phyloP scores from a whole-genome alignment of 2,888 invertebrate genomes.

The Xanthia icteritia region DNA sequence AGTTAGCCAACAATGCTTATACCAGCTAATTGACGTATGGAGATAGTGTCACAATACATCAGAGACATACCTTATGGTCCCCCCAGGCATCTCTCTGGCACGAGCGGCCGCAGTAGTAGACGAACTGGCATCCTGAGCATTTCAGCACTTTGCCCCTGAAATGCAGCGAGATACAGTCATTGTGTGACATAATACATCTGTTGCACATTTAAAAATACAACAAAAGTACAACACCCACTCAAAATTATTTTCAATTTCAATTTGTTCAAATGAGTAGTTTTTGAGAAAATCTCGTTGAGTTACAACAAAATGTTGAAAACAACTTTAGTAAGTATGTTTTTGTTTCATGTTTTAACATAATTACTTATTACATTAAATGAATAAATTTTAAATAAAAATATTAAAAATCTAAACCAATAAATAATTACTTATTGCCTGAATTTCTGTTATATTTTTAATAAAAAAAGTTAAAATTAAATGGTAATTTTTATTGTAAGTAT shows the following conservation, averaged over 20 bases:
- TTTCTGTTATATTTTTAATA: not conserved
- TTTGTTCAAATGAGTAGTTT: not conserved
- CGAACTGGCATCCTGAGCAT: slow-evolving; percentile 96
- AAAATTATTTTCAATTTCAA: slow-evolving; percentile 11
- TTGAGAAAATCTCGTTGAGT: slow-evolving; percentile 3
- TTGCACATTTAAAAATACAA: slow-evolving; percentile 51
- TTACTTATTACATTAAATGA: not conserved
- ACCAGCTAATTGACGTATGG: not conserved
- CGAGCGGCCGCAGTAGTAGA: slow-evolving; percentile 94
- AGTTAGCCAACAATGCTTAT: not conserved
- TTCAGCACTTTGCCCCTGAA: slow-evolving; percentile 93
- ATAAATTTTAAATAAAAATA: too few relatives aligned
- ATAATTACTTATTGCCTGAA: not conserved
- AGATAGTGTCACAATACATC: slow-evolving; percentile 16
- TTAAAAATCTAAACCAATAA: not conserved
- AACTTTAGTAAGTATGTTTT: not conserved
- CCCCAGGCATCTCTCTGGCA: slow-evolving; percentile 96
- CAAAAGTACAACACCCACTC: slow-evolving; percentile 17
- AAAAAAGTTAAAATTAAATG: not conserved
- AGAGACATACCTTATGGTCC: slow-evolving; percentile 92
- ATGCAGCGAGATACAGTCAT: slow-evolving; percentile 64
- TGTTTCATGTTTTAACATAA: not conserved
- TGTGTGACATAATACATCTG: slow-evolving; percentile 33
- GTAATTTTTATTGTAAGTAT: not conserved
- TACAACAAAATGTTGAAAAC: not conserved